phyloP scores from a whole-genome alignment of 2,888 invertebrate genomes.

The Empis stercorea region DNA sequence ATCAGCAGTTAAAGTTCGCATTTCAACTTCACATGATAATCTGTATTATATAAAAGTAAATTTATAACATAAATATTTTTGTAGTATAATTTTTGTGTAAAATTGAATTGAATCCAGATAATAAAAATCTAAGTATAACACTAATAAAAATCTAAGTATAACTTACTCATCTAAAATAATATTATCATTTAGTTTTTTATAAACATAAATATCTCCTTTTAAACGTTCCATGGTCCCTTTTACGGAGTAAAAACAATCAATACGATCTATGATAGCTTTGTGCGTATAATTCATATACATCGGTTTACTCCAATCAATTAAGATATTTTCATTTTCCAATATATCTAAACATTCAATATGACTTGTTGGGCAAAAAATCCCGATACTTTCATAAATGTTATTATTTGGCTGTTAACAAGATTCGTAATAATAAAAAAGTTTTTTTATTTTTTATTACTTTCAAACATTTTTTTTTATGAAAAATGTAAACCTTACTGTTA shows the following conservation, averaged over 20 bases:
- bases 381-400: conserved; percentile 69
- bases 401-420: conserved; percentile 52
- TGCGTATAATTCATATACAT: conserved; percentile 80
- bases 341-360: conserved; percentile 58
- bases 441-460: no score
- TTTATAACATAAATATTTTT: no score
- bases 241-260: conserved; percentile 55
- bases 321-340: conserved; percentile 59
- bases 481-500: conserved; percentile 49
- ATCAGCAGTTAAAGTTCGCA: conserved; percentile 61
- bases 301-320: conserved; percentile 68
- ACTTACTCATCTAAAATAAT: conserved; percentile 46
- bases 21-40: conserved; percentile 45
- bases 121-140: not conserved
- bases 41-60: no score
- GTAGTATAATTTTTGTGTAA: no score
- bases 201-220: conserved; percentile 67
- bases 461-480: not conserved
- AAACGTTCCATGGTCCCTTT: conserved; percentile 57
- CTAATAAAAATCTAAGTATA: not conserved
- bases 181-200: conserved; percentile 49
- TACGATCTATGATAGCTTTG: conserved; percentile 62
- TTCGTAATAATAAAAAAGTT: no score
- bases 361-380: conserved; percentile 71
- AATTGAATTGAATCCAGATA: not conserved